Conservation (phyloP, 2,113 vertebrate species). For the Phoenicopterus ruber region DNA sequence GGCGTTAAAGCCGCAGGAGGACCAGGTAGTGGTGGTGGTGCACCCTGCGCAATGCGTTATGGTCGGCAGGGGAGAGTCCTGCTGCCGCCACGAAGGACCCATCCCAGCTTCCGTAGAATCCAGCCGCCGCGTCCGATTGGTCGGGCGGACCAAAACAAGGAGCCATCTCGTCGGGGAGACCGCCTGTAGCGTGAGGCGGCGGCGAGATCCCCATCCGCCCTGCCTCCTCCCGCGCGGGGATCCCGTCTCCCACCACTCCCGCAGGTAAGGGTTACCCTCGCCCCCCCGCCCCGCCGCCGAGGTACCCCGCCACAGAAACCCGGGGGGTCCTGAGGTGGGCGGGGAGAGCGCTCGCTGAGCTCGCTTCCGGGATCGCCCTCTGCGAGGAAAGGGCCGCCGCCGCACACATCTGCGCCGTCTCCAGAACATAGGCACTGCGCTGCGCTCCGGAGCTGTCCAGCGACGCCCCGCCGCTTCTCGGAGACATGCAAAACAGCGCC, state of each 20-base stretch:
- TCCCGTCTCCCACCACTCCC: neutral
- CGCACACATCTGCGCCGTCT: slow-evolving; percentile 41
- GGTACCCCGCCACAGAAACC: neutral
- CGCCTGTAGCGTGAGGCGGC: slow-evolving; percentile 25
- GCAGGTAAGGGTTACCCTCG: neutral
- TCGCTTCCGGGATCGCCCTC: neutral
- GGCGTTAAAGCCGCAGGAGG: slow-evolving; percentile 87
- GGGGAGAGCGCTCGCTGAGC: neutral
- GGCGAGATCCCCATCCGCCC: neutral
- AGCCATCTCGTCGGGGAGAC: slow-evolving; percentile 81
- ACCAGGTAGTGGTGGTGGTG: slow-evolving; percentile 73
- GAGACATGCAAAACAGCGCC: neutral
- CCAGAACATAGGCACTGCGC: slow-evolving; percentile 36
- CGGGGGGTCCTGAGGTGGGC: neutral
- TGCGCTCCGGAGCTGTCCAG: neutral
- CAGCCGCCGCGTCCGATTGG: slow-evolving; percentile 83
- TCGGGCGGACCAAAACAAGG: slow-evolving; percentile 85
- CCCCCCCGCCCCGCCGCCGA: neutral
- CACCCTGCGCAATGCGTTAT: slow-evolving; percentile 86
- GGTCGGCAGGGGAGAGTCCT: slow-evolving; percentile 79
- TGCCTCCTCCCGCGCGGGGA: neutral
- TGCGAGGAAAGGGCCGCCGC: neutral
- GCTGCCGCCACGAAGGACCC: slow-evolving; percentile 79
- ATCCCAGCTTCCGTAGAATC: slow-evolving; percentile 88
- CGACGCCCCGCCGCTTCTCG: neutral